Conservation (phyloP, 2,797 vertebrate species). For the Masticophis lateralis region DNA sequence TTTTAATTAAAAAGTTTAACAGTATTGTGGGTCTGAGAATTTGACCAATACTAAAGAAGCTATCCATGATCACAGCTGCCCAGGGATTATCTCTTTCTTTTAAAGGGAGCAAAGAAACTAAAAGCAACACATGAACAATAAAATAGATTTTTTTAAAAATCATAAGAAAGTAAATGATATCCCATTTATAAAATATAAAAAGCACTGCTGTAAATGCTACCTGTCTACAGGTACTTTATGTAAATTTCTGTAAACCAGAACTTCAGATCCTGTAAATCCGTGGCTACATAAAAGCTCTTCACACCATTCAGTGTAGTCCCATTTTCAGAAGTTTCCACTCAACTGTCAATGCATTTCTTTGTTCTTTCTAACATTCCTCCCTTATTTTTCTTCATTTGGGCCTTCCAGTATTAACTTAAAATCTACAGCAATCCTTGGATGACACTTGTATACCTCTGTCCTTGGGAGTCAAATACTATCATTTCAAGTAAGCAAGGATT, state of each 20-base stretch:
- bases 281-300: not conserved
- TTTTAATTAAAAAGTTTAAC: not conserved
- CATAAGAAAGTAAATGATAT: not conserved
- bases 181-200: not conserved
- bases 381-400: not conserved
- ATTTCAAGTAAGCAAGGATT: conserved; percentile 21
- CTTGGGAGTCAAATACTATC: conserved; percentile 15
- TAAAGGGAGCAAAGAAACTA: not conserved
- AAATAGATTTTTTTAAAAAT: not conserved
- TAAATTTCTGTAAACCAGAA: not conserved
- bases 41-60: not conserved
- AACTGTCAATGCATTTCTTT: too few species aligned
- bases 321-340: not conserved
- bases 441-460: too few species aligned
- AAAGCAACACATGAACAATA: not conserved
- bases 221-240: not conserved
- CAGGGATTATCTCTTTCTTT: not conserved
- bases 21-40: not conserved
- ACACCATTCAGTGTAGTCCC: not conserved
- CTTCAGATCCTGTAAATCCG: not conserved
- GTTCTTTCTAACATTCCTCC: not conserved
- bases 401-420: not conserved
- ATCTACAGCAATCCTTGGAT: too few species aligned
- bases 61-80: not conserved
- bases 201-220: not conserved